Base-by-base conservation (phyloP, 2,888 invertebrate genomes). In the Stegana nigrithorax region DNA sequence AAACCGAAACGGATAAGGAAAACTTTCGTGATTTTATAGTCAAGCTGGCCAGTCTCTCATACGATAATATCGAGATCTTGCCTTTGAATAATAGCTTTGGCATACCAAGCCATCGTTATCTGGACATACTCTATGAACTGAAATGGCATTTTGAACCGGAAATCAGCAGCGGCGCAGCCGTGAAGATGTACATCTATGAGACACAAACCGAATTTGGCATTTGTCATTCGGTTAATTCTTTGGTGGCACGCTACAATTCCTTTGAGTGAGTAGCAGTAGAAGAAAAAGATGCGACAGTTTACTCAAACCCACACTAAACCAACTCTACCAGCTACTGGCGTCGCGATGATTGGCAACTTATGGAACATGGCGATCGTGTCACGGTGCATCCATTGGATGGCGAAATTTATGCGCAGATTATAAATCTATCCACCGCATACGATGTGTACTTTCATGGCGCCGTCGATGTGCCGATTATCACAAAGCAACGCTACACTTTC, bases 341-440 rank as follows among this genome's bases (percentile, higher is more conserved):
- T 7, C 85, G 81, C 1, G 88, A 89, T 50, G 86, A 87, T 65
- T 90, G 90, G 91, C 87, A 88, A 59, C 68, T 89, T 1, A 7
- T 83, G 60, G 80, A 82, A 63, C 84, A 84, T 70, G 84, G 83
- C 4, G 83, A 78, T 64, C 73, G 78, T 17, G 81, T 89, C 85
- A 88, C 86, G 36, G 89, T 92, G 0, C 91, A 91, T 84, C 91
- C 92, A 0, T 77, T 92, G 7, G 91, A 92, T 73, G 92, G 92
- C 0, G 92, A 92, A 84, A 90, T 92, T n/a, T 92, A 91, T 80
- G 90, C 90, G 0, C 91, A 91, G 83, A 87, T 92, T n/a, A 89
- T 91, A 62, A 91, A 92, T 73, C 86, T 92, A 73, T 90, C 91
- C 0, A 88, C 89, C 0, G 87, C 89, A 8, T 92, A 91, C 74